These are phyloP conservation scores for Pelecanus crispus DNA, from an alignment of 2,113 vertebrate genomes.

Conservation along the genomic window DNA sequence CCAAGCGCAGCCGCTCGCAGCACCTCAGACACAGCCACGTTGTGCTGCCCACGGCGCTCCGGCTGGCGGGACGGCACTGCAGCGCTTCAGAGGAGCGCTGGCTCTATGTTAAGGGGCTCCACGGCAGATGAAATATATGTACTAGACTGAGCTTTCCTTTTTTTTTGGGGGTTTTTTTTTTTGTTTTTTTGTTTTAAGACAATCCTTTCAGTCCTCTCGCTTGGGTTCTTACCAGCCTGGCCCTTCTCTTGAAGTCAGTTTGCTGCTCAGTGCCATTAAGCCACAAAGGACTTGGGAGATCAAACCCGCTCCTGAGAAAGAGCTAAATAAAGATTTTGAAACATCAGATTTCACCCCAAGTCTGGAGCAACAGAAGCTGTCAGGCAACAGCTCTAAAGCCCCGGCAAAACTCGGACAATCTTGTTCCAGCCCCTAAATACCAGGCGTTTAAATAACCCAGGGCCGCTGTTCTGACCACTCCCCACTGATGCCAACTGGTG, in stretches of 20 bases:
- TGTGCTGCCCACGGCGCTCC: not conserved
- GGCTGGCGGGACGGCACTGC: not conserved
- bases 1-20: rapidly evolving
- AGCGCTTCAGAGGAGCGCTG: not conserved
- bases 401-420: not conserved
- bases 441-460: not conserved
- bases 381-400: not conserved
- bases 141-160: not conserved
- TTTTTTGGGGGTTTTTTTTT: too few species aligned
- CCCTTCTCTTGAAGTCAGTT: not conserved
- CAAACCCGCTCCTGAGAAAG: not conserved
- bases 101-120: not conserved
- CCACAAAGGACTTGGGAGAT: not conserved
- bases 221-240: not conserved
- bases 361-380: not conserved
- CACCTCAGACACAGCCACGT: not conserved
- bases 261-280: not conserved
- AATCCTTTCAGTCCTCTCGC: not conserved
- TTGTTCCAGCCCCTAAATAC: not conserved
- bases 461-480: not conserved
- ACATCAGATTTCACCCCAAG: not conserved
- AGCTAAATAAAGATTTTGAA: constrained; percentile 19
- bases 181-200: not conserved
- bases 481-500: not conserved
- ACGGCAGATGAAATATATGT: not conserved